These are phyloP conservation scores for Pagrus major DNA, from an alignment of 2,113 vertebrate species.

Conservation along the genomic window DNA sequence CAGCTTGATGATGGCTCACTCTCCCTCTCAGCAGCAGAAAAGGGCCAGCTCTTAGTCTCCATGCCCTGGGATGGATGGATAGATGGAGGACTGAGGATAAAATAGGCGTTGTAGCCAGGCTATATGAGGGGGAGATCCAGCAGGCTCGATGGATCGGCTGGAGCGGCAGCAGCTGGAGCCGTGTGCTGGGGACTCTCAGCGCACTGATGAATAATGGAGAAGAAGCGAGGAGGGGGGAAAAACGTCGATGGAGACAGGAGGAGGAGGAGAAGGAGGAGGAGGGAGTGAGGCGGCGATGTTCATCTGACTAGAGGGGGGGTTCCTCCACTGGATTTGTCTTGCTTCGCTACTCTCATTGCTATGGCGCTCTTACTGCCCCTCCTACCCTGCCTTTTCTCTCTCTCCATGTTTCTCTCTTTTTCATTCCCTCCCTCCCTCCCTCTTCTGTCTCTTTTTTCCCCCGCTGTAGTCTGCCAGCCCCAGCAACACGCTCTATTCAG, in stretches of 20 bases:
- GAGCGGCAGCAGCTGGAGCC: conserved; percentile 70
- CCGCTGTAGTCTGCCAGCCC: conserved; percentile 74
- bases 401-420: neutral
- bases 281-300: conserved; percentile 75
- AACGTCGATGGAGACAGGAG: conserved; percentile 65
- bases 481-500: conserved; percentile 77
- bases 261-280: conserved; percentile 52
- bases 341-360: conserved; percentile 76
- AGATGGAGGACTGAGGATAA: conserved; percentile 1
- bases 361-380: conserved; percentile 49
- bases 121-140: conserved; percentile 52
- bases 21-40: conserved; percentile 55
- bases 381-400: conserved; percentile 34
- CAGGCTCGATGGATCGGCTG: conserved; percentile 36
- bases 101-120: conserved; percentile 9
- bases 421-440: conserved; percentile 32
- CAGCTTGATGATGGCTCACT: conserved; percentile 51
- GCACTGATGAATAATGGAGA: conserved; percentile 83
- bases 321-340: conserved; percentile 84
- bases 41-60: conserved; percentile 67
- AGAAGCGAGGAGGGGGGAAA: conserved; percentile 56
- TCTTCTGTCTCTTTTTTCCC: conserved; percentile 32
- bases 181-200: conserved; percentile 67
- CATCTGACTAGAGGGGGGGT: conserved; percentile 85
- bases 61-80: conserved; percentile 47